These are phyloP conservation scores for Orchestia grillus DNA, from an alignment of 1,140 invertebrate species.

Conservation along the genomic window DNA sequence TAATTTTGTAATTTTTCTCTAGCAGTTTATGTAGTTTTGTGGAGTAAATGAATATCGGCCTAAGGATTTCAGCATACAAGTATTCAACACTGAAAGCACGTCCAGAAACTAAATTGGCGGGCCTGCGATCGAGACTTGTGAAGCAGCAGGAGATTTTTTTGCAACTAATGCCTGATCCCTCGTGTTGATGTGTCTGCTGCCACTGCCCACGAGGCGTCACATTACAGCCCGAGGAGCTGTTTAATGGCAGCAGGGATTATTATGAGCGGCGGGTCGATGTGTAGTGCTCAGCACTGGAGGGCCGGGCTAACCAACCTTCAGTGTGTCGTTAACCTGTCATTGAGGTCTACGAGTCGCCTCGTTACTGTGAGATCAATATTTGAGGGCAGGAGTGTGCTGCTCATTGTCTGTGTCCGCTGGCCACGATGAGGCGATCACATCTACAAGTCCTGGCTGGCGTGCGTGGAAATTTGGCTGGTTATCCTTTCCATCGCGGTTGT, in stretches of 20 bases:
- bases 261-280: not conserved
- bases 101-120: too few species aligned
- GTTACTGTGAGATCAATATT: not conserved
- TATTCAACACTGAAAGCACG: too few species aligned
- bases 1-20: too few species aligned
- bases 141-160: not conserved
- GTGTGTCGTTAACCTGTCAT: not conserved
- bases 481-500: too few species aligned
- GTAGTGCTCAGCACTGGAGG: not conserved
- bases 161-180: not conserved
- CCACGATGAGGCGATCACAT: not conserved
- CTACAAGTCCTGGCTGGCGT: not conserved
- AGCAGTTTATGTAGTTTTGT: too few species aligned
- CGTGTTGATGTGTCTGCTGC: not conserved
- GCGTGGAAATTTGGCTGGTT: not conserved
- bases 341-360: not conserved
- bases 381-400: not conserved
- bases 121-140: too few species aligned
- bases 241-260: not conserved
- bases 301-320: not conserved
- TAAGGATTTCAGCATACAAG: too few species aligned
- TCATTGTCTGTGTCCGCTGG: not conserved
- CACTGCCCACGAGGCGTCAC: not conserved
- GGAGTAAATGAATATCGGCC: too few species aligned
- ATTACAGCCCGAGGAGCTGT: not conserved